Conservation (phyloP, 2,113 vertebrate species). For the Chaetura pelagica region DNA sequence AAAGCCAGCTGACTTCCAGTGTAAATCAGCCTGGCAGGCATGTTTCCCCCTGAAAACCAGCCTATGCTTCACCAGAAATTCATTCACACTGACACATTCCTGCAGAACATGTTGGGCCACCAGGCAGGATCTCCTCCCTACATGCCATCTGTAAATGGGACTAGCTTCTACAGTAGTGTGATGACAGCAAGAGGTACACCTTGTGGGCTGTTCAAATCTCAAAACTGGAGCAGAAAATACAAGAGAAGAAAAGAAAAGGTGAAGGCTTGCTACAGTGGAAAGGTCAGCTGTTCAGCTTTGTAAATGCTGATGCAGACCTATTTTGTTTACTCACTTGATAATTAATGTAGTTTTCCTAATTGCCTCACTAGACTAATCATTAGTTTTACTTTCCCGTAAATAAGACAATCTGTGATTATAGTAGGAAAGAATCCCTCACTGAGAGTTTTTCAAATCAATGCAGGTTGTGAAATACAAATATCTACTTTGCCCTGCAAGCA, state of each 20-base stretch:
- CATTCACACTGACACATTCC: not conserved
- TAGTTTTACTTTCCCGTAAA: slow-evolving; percentile 15
- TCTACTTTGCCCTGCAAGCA: not conserved
- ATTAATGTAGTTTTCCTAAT: slow-evolving; percentile 18
- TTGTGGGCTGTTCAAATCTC: not conserved
- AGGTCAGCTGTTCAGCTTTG: not conserved
- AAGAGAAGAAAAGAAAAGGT: not conserved
- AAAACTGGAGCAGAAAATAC: not conserved
- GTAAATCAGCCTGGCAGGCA: not conserved
- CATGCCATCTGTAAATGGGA: not conserved
- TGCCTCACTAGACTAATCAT: slow-evolving; percentile 9
- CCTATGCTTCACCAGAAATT: not conserved
- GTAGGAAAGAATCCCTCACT: not conserved
- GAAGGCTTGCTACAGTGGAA: not conserved
- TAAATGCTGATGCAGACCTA: not conserved
- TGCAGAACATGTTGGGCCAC: not conserved
- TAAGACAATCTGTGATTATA: not conserved
- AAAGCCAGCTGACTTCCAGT: not conserved
- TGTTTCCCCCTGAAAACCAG: not conserved
- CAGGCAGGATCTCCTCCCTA: not conserved
- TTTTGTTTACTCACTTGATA: slow-evolving; percentile 26
- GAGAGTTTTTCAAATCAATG: slow-evolving; percentile 12
- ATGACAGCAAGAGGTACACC: not conserved
- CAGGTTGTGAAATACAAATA: slow-evolving; percentile 13
- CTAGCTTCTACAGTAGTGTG: not conserved